Evolutionary conservation across 2,113 vertebrate species (phyloP).

Genomic region (Oceanites oceanicus): DNA sequence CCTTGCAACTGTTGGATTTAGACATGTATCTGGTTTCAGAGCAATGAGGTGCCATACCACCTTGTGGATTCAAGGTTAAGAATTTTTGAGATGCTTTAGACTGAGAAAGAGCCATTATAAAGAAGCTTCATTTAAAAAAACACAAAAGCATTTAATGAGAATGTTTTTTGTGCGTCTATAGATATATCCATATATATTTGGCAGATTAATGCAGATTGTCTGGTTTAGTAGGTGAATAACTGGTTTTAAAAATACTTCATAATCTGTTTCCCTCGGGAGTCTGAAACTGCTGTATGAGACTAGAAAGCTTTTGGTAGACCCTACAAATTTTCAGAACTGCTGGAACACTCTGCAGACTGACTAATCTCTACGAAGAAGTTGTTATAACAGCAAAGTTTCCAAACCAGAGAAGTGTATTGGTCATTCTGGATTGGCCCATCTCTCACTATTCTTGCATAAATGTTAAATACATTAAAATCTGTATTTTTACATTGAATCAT

Average conservation of each 20-base stretch:
- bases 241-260: slow-evolving; percentile 3
- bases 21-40: not conserved
- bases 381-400: not conserved
- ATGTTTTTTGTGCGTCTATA: not conserved
- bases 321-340: not conserved
- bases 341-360: not conserved
- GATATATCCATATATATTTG: not conserved
- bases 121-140: not conserved
- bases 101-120: not conserved
- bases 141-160: not conserved
- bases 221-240: slow-evolving; percentile 19
- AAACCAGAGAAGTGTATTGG: not conserved
- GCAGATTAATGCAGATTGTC: slow-evolving; percentile 12
- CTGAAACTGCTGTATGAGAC: not conserved
- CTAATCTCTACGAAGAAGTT: not conserved
- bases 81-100: not conserved
- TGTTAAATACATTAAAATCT: not conserved
- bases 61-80: not conserved
- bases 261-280: not conserved
- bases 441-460: not conserved
- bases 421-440: not conserved
- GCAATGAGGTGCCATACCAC: not conserved
- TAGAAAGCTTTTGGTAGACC: slow-evolving; percentile 3
- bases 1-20: not conserved
- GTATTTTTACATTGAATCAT: not conserved